Evolutionary conservation across 2,888 invertebrate species (phyloP).

Genomic region (Drosophila melanosoma): DNA sequence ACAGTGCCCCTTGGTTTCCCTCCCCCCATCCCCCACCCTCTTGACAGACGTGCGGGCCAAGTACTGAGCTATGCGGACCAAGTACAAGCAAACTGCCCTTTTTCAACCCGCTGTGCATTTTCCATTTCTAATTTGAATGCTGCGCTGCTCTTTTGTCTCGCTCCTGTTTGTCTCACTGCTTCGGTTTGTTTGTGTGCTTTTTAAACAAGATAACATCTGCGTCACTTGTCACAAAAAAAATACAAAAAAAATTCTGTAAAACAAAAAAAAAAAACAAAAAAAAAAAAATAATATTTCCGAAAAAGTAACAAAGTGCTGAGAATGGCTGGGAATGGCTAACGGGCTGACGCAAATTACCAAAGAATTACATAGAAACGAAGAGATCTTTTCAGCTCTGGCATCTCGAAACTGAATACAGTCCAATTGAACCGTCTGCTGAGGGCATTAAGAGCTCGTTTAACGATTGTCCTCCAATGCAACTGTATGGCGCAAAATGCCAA

Average conservation of each 20-base stretch:
- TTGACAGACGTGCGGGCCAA: conserved; percentile 31
- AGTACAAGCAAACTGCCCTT: conserved; percentile 49
- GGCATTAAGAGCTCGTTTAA: conserved; percentile 70
- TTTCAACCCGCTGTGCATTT: conserved; percentile 63
- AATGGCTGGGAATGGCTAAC: conserved; percentile 39
- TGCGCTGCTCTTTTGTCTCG: conserved; percentile 41
- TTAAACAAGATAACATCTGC: conserved; percentile 75
- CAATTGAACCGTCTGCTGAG: conserved; percentile 50
- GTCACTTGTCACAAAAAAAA: conserved; percentile 67
- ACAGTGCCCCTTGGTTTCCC: conserved; percentile 2
- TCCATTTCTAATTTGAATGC: conserved; percentile 69
- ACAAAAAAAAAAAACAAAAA: conserved; percentile 14
- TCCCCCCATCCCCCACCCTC: too few relatives aligned
- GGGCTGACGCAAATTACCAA: conserved; percentile 64
- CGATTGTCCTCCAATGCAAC: conserved; percentile 41
- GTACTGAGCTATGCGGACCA: conserved; percentile 48
- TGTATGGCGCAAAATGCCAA: conserved; percentile 24
- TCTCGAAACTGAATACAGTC: conserved; percentile 29
- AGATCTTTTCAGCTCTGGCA: conserved; percentile 10
- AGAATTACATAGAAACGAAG: conserved; percentile 64
- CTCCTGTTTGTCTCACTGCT: conserved; percentile 50
- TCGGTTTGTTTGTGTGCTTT: conserved; percentile 65
- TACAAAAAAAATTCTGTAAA: conserved; percentile 4
- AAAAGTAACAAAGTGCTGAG: conserved; percentile 31
- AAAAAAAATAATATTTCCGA: conserved; percentile 32